Percentiles rank a stretch among this genome's conserved stretches.
Evolutionary conservation across 2,888 invertebrate genomes (phyloP).

Genomic region (Seladonia tumulorum): DNA sequence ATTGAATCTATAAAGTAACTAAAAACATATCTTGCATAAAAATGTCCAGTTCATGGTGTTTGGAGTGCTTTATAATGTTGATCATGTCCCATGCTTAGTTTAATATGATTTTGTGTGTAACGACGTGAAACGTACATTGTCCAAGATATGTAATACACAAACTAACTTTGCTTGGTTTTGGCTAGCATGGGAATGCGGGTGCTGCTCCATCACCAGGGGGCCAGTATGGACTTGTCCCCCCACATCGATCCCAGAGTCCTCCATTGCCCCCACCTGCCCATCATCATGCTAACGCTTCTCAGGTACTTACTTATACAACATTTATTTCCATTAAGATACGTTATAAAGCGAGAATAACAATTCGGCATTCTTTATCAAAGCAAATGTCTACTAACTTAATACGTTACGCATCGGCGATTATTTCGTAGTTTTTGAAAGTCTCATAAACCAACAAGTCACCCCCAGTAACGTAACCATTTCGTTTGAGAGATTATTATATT

Average conservation of each 20-base stretch:
- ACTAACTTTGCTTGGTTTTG: slow-evolving; percentile 81
- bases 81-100: background rate
- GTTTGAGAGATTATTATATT: background rate
- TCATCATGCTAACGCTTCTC: slow-evolving; percentile 86
- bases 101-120: slow-evolving; percentile 14
- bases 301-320: slow-evolving; percentile 78
- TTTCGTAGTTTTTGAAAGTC: background rate
- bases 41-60: background rate
- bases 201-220: slow-evolving; percentile 81
- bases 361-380: background rate
- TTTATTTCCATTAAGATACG: slow-evolving; percentile 28
- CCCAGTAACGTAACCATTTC: background rate
- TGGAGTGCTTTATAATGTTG: background rate
- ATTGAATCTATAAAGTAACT: background rate
- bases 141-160: slow-evolving; percentile 33
- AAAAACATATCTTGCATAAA: background rate
- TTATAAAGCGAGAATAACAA: background rate
- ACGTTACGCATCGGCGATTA: background rate
- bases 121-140: slow-evolving; percentile 9
- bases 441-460: background rate
- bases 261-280: slow-evolving; percentile 92
- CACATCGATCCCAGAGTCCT: slow-evolving; percentile 87
- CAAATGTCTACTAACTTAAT: background rate
- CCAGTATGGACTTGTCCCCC: slow-evolving; percentile 82
- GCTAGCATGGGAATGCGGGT: slow-evolving; percentile 82